Percentiles rank a stretch among this genome's conserved stretches.
Conservation (phyloP, 2,797 vertebrate species). For the Rachycentron canadum region DNA sequence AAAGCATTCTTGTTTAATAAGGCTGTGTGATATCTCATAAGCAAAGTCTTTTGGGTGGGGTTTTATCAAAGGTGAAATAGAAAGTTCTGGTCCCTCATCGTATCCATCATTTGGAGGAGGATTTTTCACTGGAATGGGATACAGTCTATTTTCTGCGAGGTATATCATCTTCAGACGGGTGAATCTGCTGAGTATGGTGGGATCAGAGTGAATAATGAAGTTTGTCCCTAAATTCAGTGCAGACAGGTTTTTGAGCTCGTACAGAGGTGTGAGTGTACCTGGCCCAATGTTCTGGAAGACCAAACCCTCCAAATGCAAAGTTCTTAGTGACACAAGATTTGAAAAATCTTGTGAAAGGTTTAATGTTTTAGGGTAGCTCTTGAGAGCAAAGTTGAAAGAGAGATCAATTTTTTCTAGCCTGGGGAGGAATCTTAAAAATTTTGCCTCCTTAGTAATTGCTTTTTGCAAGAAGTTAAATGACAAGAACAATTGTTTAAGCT, state of each 20-base stretch:
- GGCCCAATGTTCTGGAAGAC: slow-evolving; percentile 88
- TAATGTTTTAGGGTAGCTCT: slow-evolving; percentile 81
- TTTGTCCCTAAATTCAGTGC: slow-evolving; percentile 91
- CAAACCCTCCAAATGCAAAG: slow-evolving; percentile 87
- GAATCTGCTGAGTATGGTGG: slow-evolving; percentile 81
- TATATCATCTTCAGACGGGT: slow-evolving; percentile 80
- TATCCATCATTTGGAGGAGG: rapidly evolving
- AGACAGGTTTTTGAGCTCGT: slow-evolving; percentile 85
- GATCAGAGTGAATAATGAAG: slow-evolving; percentile 89
- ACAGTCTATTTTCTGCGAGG: slow-evolving; percentile 88
- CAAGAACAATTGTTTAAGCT: slow-evolving; percentile 86
- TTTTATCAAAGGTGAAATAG: slow-evolving; percentile 37
- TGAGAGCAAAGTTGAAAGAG: slow-evolving; percentile 90
- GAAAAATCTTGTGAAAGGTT: slow-evolving; percentile 87
- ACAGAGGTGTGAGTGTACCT: slow-evolving; percentile 79
- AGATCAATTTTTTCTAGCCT: slow-evolving; percentile 87
- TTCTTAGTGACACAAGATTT: slow-evolving; percentile 83
- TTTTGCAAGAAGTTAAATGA: slow-evolving; percentile 88
- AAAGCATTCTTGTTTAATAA: slow-evolving; percentile 83
- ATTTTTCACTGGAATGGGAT: slow-evolving; percentile 62
- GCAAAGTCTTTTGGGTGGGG: slow-evolving; percentile 3
- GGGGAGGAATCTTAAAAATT: slow-evolving; percentile 83
- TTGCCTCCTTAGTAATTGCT: slow-evolving; percentile 80
- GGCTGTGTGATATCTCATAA: slow-evolving; percentile 59
- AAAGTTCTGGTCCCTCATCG: slow-evolving; percentile 29